Conservation (phyloP, 2,888 invertebrate genomes). For the Amphipoea oculea region DNA sequence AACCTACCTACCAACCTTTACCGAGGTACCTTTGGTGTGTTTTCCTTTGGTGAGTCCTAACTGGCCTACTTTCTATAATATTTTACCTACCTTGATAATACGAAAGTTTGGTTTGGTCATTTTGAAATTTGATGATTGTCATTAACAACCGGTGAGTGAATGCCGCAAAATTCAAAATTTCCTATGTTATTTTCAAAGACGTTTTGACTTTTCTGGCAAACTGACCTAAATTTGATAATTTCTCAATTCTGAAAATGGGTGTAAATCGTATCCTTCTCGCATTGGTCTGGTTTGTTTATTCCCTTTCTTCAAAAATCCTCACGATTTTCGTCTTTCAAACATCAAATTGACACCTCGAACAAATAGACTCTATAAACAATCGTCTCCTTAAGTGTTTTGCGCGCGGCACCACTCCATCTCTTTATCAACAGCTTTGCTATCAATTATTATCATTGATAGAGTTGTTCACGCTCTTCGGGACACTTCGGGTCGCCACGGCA, state of each 20-base stretch:
- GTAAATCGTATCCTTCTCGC: not conserved
- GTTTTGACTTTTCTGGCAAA: not conserved
- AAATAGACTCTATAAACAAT: conserved; percentile 2
- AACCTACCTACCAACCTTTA: not conserved
- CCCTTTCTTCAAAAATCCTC: not conserved
- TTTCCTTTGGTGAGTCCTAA: not conserved
- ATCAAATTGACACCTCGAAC: not conserved
- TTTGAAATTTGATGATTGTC: not conserved
- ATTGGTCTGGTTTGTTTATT: no score
- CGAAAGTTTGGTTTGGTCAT: not conserved
- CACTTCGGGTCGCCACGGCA: conserved; percentile 39
- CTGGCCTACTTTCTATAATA: not conserved
- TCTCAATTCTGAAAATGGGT: not conserved
- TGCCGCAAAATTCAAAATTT: no score
- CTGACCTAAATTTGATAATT: not conserved
- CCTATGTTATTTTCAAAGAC: not conserved
- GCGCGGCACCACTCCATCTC: conserved; percentile 74
- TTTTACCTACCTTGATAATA: not conserved
- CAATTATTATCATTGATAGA: conserved; percentile 76
- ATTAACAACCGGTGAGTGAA: not conserved
- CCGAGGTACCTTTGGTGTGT: not conserved
- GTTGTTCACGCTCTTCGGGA: conserved; percentile 28
- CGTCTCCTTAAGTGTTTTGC: conserved; percentile 77
- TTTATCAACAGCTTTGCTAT: conserved; percentile 76
- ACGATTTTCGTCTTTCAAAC: not conserved